These are phyloP conservation scores for Ectemnius continuus DNA, from an alignment of 2,888 invertebrate species.

Conservation along the genomic window DNA sequence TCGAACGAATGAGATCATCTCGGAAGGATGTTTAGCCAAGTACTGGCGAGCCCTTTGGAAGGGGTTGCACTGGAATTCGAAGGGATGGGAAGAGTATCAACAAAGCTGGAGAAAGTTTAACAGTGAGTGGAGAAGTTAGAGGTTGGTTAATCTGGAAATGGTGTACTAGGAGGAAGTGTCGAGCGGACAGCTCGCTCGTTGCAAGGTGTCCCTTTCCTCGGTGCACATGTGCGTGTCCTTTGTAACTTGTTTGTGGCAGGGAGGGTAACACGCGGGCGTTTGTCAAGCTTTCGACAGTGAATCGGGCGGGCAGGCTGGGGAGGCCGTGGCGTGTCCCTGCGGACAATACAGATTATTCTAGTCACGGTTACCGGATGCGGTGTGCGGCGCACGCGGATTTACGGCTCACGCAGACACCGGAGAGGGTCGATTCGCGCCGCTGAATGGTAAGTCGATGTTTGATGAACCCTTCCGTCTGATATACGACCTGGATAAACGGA, in stretches of 20 bases:
- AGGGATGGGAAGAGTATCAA: too few relatives aligned
- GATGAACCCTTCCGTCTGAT: slow-evolving; percentile 22
- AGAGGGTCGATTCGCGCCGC: slow-evolving; percentile 13
- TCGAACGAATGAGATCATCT: too few relatives aligned
- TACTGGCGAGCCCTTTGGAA: too few relatives aligned
- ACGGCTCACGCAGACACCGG: slow-evolving; percentile 11
- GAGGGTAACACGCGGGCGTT: slow-evolving; percentile 31
- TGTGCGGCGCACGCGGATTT: slow-evolving; percentile 31
- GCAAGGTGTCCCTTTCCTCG: background rate
- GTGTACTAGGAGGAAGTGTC: background rate
- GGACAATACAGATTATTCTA: slow-evolving; percentile 47
- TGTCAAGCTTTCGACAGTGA: slow-evolving; percentile 44
- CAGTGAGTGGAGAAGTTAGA: too few relatives aligned
- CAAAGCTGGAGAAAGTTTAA: too few relatives aligned
- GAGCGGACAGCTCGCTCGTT: background rate
- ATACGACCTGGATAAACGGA: slow-evolving; percentile 1
- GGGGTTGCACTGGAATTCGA: too few relatives aligned
- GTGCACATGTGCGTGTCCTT: slow-evolving; percentile 28
- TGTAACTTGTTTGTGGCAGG: slow-evolving; percentile 31
- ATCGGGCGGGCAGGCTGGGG: slow-evolving; percentile 14
- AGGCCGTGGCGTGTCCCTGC: background rate
- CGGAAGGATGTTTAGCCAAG: too few relatives aligned
- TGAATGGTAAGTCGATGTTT: slow-evolving; percentile 47
- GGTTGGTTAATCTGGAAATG: too few relatives aligned
- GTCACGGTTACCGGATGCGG: slow-evolving; percentile 40